Evolutionary conservation across 2,113 vertebrate species (phyloP).

Genomic region (Marmota flaviventris): DNA sequence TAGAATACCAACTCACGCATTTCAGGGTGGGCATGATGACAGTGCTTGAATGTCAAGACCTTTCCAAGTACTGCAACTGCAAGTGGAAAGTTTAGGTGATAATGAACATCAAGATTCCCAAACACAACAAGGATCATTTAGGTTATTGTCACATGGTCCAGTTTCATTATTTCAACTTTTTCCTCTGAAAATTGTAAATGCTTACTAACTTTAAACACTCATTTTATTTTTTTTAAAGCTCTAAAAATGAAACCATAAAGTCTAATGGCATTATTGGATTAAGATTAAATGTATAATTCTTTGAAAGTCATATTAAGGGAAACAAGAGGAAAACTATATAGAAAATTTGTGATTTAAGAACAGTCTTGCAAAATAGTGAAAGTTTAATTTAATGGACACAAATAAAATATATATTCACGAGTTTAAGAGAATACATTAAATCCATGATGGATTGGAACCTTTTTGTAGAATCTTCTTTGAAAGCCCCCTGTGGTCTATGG

Average conservation of each 20-base stretch:
- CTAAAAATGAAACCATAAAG: conserved; percentile 27
- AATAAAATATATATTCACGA: conserved; percentile 39
- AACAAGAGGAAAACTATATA: background rate
- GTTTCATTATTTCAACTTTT: background rate
- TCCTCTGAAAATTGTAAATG: background rate
- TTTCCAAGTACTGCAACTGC: background rate
- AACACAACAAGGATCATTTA: background rate
- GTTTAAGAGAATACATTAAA: conserved; percentile 63
- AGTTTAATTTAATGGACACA: background rate
- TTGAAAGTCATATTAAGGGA: background rate
- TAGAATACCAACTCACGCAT: background rate
- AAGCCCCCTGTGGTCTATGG: background rate
- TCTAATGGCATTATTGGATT: background rate
- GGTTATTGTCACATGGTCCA: background rate
- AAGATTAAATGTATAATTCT: background rate
- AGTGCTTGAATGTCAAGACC: background rate
- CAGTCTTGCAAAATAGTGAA: background rate
- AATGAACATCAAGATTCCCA: background rate
- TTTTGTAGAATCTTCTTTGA: background rate
- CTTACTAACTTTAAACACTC: conserved; percentile 37
- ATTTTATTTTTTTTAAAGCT: background rate
- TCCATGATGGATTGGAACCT: background rate
- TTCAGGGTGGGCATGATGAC: background rate
- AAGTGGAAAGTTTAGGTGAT: background rate
- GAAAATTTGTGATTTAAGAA: background rate